Base-by-base conservation (phyloP, 2,888 invertebrate genomes). In the Trachelus tabidus region DNA sequence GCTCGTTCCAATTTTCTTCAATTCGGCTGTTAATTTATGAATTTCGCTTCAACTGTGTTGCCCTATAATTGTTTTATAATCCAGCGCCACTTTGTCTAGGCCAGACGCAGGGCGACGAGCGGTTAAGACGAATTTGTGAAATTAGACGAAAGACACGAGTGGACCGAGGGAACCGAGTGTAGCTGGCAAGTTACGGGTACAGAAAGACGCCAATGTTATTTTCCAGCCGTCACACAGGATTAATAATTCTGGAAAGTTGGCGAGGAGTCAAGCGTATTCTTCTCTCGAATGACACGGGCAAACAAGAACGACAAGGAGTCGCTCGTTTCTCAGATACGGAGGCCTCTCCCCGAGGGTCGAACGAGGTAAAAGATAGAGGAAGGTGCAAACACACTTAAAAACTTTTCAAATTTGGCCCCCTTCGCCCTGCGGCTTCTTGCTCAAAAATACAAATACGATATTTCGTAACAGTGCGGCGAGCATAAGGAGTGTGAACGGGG, bases 341-440 rank as follows among this genome's bases (percentile, higher is more conserved):
- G 15, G 12, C 77, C 75, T 77, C 77, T 80, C 35, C 35, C 35
- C 35, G 69, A 56, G 75, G 15, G 34, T 78, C 34, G 76, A 34
- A 56, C 33, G 30, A 34, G 35, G 35, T 68, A 4, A 40, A 40
- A 40, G 40, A 40, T 74, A 77, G 73, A 79, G 74, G 73, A 76
- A 80, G 68, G 79, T 81, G 81, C 83, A 80, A 79, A 82, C 81
- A 84, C 83, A 86, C 84, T 89, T 87, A 86, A 90, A 91, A 91
- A 91, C 90, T 91, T 91, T 91, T 90, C 84, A 90, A 91, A 91
- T 91, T 91, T 90, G 89, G 89, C 89, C 89, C 90, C 88, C 69
- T 90, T 89, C 88, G 79, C 83, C 83, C 77, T 78, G 75, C 79
- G 75, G 33, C 76, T 77, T 77, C 78, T 79, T 80, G 75, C n/a